Evolutionary conservation across 2,888 invertebrate species (phyloP).

Genomic region (Eustalomyia histrio): DNA sequence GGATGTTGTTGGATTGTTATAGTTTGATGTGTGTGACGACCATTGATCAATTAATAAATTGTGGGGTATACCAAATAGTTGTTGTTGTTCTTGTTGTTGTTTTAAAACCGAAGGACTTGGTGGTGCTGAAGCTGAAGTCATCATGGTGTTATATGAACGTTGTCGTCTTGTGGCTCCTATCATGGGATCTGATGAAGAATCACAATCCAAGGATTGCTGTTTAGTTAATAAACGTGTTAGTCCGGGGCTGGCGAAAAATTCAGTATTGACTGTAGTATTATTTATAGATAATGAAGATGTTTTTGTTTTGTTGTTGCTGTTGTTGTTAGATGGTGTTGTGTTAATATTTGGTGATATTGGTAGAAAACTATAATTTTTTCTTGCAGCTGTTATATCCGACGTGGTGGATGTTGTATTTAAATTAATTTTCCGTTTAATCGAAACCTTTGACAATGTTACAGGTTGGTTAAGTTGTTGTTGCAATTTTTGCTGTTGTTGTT

Average conservation of each 20-base stretch:
- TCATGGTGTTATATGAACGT: constrained; percentile 73
- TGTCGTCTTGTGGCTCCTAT: constrained; percentile 74
- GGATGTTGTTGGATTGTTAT: constrained; percentile 53
- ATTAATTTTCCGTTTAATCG: constrained; percentile 77
- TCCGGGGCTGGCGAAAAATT: constrained; percentile 87
- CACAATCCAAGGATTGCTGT: constrained; percentile 76
- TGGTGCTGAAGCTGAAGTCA: constrained; percentile 82
- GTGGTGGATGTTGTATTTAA: constrained; percentile 73
- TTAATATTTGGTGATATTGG: constrained; percentile 87
- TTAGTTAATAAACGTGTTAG: constrained; percentile 83
- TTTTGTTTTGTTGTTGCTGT: background rate
- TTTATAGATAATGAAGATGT: constrained; percentile 21
- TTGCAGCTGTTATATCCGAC: constrained; percentile 84
- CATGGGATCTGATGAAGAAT: constrained; percentile 75
- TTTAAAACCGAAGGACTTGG: constrained; percentile 82
- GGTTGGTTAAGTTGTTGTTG: constrained; percentile 49
- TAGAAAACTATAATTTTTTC: constrained; percentile 90
- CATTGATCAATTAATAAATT: constrained; percentile 58
- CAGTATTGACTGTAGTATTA: constrained; percentile 15
- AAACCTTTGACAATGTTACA: constrained; percentile 47
- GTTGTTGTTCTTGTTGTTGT: constrained; percentile 68
- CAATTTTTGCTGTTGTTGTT: constrained; percentile 61
- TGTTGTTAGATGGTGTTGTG: constrained; percentile 44
- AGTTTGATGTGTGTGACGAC: constrained; percentile 29
- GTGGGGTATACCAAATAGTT: constrained; percentile 53